Percentiles rank a stretch among this genome's conserved stretches.
Conservation (phyloP, 2,113 vertebrate species). For the Taxidea taxus region DNA sequence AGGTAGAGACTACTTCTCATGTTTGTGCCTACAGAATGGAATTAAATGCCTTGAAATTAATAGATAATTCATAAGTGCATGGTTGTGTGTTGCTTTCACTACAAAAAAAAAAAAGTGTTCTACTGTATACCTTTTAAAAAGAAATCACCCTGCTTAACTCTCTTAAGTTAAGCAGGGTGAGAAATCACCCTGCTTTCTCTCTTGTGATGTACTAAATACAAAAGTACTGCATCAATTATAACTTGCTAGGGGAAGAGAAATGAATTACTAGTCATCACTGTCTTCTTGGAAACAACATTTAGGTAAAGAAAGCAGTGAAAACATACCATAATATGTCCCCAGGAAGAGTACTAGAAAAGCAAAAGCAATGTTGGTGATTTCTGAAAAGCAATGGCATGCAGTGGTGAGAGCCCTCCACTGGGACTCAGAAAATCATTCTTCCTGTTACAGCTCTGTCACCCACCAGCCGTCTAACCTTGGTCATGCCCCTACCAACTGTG, state of each 20-base stretch:
- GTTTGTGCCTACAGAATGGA: neutral
- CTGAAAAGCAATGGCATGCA: neutral
- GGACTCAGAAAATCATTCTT: neutral
- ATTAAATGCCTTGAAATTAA: constrained; percentile 1
- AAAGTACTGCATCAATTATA: neutral
- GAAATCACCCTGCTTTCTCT: neutral
- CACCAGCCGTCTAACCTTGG: neutral
- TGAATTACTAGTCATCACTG: neutral
- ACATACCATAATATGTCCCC: neutral
- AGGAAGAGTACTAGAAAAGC: neutral
- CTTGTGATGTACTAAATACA: neutral
- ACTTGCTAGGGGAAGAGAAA: neutral
- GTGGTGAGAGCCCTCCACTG: neutral
- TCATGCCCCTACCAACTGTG: neutral
- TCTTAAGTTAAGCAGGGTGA: too few relatives aligned
- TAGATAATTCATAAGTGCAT: neutral
- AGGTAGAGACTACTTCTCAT: neutral
- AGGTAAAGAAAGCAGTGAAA: neutral
- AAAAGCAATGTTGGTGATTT: neutral
- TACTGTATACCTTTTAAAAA: neutral
- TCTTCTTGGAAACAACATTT: neutral
- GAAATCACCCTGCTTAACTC: neutral
- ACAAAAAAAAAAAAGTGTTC: neutral
- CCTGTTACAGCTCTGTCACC: neutral
- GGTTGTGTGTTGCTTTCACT: neutral